These are phyloP conservation scores for Trissolcus brochymenae DNA, from an alignment of 2,888 invertebrate genomes.

Conservation along the genomic window DNA sequence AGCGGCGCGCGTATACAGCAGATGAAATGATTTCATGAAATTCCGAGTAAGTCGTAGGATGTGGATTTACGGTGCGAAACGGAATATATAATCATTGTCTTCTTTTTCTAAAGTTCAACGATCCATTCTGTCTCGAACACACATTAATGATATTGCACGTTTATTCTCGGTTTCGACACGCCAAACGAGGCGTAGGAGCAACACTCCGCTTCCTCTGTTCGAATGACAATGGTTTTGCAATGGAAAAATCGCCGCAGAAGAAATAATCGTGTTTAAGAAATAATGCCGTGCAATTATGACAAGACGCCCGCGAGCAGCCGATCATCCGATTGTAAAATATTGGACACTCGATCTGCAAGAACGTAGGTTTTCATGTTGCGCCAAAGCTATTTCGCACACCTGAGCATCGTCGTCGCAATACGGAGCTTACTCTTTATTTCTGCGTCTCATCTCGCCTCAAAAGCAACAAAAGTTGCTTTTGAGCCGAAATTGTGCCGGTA, in stretches of 20 bases:
- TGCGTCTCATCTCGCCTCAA: conserved; percentile 19
- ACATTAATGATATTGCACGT: conserved; percentile 61
- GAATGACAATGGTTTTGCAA: conserved; percentile 57
- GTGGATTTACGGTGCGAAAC: neutral
- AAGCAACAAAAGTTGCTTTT: conserved; percentile 2
- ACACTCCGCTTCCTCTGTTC: conserved; percentile 39
- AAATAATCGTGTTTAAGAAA: conserved; percentile 51
- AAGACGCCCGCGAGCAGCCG: conserved; percentile 48
- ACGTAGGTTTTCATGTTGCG: neutral
- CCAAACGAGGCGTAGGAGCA: conserved; percentile 50
- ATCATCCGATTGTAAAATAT: conserved; percentile 38
- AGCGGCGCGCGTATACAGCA: neutral
- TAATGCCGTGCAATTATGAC: conserved; percentile 39
- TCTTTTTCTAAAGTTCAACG: conserved; percentile 52
- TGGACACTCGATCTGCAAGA: conserved; percentile 12
- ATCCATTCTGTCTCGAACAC: conserved; percentile 43
- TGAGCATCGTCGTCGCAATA: neutral
- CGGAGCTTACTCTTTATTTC: neutral
- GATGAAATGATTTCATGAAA: conserved; percentile 3
- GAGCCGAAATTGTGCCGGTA: conserved; percentile 60
- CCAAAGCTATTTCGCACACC: too few species aligned
- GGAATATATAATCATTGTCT: conserved; percentile 23
- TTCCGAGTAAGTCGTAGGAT: neutral
- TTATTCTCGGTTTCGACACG: conserved; percentile 57
- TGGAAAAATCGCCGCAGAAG: conserved; percentile 33